Percentiles rank a stretch among this genome's conserved stretches.
Conservation (phyloP, 2,888 invertebrate species). For the Parascotia fuliginaria region DNA sequence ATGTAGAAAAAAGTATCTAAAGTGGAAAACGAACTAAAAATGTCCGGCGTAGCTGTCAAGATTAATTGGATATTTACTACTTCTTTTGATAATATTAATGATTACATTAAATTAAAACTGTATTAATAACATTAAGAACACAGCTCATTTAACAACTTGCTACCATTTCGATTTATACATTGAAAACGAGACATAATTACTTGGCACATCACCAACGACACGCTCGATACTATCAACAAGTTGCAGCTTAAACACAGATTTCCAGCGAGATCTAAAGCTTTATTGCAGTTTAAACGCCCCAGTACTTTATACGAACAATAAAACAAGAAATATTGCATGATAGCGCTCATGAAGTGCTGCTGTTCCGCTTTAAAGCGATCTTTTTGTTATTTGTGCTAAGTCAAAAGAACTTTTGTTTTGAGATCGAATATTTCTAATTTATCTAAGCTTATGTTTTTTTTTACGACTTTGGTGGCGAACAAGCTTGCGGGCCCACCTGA, state of each 20-base stretch:
- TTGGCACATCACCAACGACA: constrained; percentile 12
- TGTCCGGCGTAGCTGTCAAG: no score
- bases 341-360: constrained; percentile 8
- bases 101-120: no score
- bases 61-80: no score
- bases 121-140: no score
- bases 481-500: no score
- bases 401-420: no score
- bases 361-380: constrained; percentile 1
- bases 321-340: constrained; percentile 24
- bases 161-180: background rate
- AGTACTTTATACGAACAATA: constrained; percentile 20
- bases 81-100: no score
- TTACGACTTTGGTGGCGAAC: no score
- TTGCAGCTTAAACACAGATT: constrained; percentile 13
- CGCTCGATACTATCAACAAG: constrained; percentile 19
- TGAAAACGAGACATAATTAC: constrained; percentile 5
- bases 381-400: background rate
- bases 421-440: no score
- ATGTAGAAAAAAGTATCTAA: no score
- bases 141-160: background rate
- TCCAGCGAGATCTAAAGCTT: constrained; percentile 16
- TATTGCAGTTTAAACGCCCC: constrained; percentile 18
- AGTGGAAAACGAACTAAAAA: no score
- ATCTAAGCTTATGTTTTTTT: no score